These are phyloP conservation scores for Callosobruchus maculatus DNA, from an alignment of 2,888 invertebrate species.

Conservation along the genomic window DNA sequence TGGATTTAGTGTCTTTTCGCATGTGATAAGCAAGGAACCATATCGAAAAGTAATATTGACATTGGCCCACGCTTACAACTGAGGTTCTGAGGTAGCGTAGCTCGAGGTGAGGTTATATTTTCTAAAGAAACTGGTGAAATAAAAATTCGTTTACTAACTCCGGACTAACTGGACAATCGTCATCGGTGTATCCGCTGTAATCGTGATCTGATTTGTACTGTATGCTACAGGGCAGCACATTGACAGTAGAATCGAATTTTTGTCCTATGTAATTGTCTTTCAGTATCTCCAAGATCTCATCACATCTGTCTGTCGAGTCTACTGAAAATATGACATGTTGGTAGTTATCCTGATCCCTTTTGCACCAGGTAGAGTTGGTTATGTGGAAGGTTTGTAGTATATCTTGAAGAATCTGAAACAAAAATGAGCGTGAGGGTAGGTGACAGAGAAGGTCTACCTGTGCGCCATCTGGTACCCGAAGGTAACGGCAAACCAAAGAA, in stretches of 20 bases:
- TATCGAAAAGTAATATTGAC: no score
- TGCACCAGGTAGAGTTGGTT: constrained; percentile 56
- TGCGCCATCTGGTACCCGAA: no score
- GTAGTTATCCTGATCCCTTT: constrained; percentile 52
- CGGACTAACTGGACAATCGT: neutral
- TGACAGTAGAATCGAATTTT: constrained; percentile 56
- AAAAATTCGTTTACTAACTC: neutral
- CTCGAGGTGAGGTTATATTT: no score
- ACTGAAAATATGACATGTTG: constrained; percentile 60
- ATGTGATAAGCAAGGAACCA: no score
- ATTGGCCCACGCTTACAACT: no score
- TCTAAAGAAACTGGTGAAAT: no score
- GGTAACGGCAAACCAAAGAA: no score
- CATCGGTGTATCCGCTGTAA: constrained; percentile 4
- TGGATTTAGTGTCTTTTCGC: no score
- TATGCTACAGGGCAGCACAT: constrained; percentile 62
- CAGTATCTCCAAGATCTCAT: constrained; percentile 57
- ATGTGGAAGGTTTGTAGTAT: constrained; percentile 55
- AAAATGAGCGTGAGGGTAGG: no score
- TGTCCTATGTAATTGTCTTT: constrained; percentile 61
- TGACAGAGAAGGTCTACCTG: no score
- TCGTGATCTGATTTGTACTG: constrained; percentile 46
- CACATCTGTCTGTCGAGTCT: constrained; percentile 57
- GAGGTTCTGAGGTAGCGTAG: no score
- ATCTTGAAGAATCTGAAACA: constrained; percentile 51